phyloP scores from a whole-genome alignment of 2,888 invertebrate species.

The Dermolepida albohirtum region DNA sequence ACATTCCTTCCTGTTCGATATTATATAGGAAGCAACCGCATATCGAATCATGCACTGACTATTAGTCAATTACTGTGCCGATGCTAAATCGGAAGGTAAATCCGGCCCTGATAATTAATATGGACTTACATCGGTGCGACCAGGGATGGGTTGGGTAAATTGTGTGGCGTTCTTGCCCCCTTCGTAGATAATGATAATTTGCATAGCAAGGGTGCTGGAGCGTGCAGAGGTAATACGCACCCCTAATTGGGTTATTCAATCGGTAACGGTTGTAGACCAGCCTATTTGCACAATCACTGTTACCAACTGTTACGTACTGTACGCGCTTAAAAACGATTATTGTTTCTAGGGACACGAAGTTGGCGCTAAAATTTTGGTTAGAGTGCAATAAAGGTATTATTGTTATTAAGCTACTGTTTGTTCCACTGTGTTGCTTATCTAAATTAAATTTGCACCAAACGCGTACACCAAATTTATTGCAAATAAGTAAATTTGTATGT shows the following conservation, averaged over 20 bases:
- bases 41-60: conserved; percentile 3
- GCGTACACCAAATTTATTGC: no score
- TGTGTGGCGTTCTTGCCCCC: background rate
- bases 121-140: background rate
- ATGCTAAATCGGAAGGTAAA: conserved; percentile 23
- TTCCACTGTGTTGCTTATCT: no score
- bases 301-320: conserved; percentile 18
- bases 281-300: conserved; percentile 7
- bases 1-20: no score
- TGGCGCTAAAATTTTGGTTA: conserved; percentile 10
- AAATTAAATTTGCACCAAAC: no score
- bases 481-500: no score
- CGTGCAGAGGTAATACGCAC: background rate
- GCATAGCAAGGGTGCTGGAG: background rate
- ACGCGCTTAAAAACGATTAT: conserved; percentile 4
- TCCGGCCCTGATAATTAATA: conserved; percentile 33
- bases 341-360: background rate
- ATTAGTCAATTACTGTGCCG: conserved; percentile 16
- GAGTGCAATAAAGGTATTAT: background rate
- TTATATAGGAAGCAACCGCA: background rate
- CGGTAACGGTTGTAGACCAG: conserved; percentile 25
- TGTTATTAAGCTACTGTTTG: conserved; percentile 5
- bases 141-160: background rate
- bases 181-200: conserved; percentile 25
- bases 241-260: conserved; percentile 33